Base-by-base conservation (phyloP, 2,888 invertebrate genomes). In the Spilarctia lutea region DNA sequence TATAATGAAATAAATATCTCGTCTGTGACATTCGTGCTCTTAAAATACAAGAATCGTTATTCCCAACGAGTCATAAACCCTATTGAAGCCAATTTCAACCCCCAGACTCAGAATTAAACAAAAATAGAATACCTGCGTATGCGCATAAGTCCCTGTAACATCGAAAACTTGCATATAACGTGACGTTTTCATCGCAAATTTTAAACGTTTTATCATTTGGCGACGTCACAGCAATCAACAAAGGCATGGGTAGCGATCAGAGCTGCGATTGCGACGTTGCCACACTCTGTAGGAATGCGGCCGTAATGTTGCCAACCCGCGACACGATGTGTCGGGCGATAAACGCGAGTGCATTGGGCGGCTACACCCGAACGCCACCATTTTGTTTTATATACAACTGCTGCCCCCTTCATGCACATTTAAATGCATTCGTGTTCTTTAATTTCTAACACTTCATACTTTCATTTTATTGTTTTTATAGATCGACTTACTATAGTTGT, bases 321-420 rank as follows among this genome's bases (percentile, higher is more conserved):
- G 82, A 79, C 82, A 79, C 85, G 90, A 90, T 89, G 86, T 88
- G 90, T 83, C 91, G 89, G 82, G 82, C 91, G 93, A 94, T 93
- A 93, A 91, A 90, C 88, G 88, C 89, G 91, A 91, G 92, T 93
- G 94, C 94, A 94, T 92, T 94, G 94, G 94, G 94, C 94, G 94
- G 94, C 92, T 87, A 87, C 88, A 90, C 89, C 89, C 88, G 88
- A 88, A 87, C 82, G 86, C 90, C 33, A 90, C 91, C 91, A 92
- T 93, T 87, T 92, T 92, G 90, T 91, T 91, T 90, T 90, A 88
- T 89, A 83, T 89, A 88, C 88, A 83, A 81, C 81, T 81, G 82
- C 84, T 85, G 86, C 83, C 75, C 77, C 76, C 65, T 71, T 67
- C 73, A 63, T 67, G 69, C 45, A 65, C 20, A 27, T n/a, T 60